Percentiles rank a stretch among this genome's conserved stretches.
Evolutionary conservation across 2,888 invertebrate genomes (phyloP).

Genomic region (Microctonus aethiopoides): DNA sequence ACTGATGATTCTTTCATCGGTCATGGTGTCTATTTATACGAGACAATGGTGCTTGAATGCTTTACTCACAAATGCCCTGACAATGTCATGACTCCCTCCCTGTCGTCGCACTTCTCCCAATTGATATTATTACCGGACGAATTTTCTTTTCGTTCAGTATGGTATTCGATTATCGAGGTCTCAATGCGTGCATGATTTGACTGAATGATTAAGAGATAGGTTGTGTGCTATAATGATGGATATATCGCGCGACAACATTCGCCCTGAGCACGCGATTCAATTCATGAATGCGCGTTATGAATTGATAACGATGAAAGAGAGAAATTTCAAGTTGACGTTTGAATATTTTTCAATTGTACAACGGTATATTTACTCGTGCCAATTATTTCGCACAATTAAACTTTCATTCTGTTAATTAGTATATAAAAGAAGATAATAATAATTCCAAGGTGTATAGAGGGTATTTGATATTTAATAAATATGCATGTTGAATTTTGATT

Average conservation of each 20-base stretch:
- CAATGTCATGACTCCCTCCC: neutral
- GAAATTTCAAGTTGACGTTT: constrained; percentile 19
- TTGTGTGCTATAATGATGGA: constrained; percentile 33
- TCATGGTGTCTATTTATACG: constrained; percentile 63
- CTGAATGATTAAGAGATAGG: constrained; percentile 45
- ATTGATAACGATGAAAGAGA: constrained; percentile 22
- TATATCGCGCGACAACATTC: constrained; percentile 22
- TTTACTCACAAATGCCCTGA: neutral
- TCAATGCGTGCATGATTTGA: constrained; percentile 56
- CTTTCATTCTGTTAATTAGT: neutral
- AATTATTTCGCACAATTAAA: neutral
- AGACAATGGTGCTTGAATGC: constrained; percentile 28
- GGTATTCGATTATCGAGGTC: constrained; percentile 67
- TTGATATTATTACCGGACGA: constrained; percentile 49
- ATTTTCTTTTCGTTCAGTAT: constrained; percentile 67
- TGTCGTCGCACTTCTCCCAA: constrained; percentile 13
- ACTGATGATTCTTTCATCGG: constrained; percentile 62
- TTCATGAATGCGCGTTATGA: constrained; percentile 17
- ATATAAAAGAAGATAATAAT: neutral
- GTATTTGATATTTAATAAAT: neutral
- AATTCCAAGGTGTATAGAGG: neutral
- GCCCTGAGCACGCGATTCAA: constrained; percentile 15
- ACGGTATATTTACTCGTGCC: neutral
- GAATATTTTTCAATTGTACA: constrained; percentile 10
- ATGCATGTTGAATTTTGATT: neutral